Evolutionary conservation across 2,113 vertebrate species (phyloP), one percentile per base, ranked within the genome.

Genomic region (Formicarius rufipectus): DNA sequence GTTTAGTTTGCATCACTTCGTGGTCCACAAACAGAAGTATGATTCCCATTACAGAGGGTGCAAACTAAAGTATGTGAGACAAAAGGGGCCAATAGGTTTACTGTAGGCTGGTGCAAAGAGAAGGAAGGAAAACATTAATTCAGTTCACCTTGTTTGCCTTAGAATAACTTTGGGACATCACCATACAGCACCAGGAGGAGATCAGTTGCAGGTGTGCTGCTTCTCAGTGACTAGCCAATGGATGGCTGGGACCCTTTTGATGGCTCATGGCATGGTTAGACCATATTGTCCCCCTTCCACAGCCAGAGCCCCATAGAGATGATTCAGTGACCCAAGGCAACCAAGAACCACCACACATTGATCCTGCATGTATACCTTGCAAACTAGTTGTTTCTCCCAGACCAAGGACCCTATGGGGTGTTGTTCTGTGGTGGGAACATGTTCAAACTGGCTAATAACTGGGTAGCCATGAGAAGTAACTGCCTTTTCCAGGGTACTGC

Each of bases 401-500:
- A 16, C 68, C 63, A 33, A 37, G 60, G 60, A 28, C 92, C 72
- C 42, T 31, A 14, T 2, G 28, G 39, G 53, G n/a, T 86, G 50
- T n/a, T 83, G 74, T 62, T 94, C n/a, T 69, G 55, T 69, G 7
- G 12, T 37, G 33, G 90, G 72, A 84, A 76, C 47, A 53, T 74
- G 44, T 63, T 89, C 53, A 73, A 40, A 56, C 35, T 71, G 63
- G 39, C 49, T 84, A 84, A 24, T 62, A 76, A 21, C 79, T 93
- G 72, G 47, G 37, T 64, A 90, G 22, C 39, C 55, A 53, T 31
- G 27, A 64, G 53, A 83, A 58, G 58, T 60, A 62, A 58, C 62
- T 94, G 90, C 25, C 52, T 88, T 84, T 91, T 84, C 72, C 84
- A 91, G 80, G 82, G 58, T 84, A 79, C 59, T 75, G 60, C 73